Evolutionary conservation across 2,113 vertebrate species (phyloP).

Genomic region (Patagioenas fasciata): DNA sequence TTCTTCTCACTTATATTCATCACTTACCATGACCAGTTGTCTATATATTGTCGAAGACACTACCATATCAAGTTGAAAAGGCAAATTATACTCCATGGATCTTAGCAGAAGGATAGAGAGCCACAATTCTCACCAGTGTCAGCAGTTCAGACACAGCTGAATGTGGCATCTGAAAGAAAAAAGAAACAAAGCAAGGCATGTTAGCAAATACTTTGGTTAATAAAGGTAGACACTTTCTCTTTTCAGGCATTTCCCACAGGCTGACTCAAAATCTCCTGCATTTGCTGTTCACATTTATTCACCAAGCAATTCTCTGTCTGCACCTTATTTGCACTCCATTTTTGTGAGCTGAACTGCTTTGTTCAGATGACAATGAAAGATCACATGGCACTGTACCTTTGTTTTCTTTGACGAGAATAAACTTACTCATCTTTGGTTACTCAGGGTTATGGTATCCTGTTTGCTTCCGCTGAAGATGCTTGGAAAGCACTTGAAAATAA

Average conservation of each 20-base stretch:
- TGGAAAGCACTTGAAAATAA: not conserved
- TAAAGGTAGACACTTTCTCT: not conserved
- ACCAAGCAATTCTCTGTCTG: not conserved
- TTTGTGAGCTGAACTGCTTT: not conserved
- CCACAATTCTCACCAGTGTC: not conserved
- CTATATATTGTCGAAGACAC: slow-evolving; percentile 51
- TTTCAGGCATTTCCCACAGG: not conserved
- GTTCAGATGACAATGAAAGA: not conserved
- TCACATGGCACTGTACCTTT: not conserved
- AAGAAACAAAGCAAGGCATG: slow-evolving; percentile 3
- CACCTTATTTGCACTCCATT: not conserved
- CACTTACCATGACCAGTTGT: slow-evolving; percentile 32
- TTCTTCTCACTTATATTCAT: slow-evolving; percentile 57
- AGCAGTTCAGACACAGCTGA: not conserved
- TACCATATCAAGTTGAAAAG: slow-evolving; percentile 36
- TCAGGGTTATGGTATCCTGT: not conserved
- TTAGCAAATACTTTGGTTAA: not conserved
- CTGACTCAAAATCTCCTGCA: not conserved
- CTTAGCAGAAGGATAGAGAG: not conserved
- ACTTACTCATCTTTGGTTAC: not conserved
- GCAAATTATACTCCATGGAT: slow-evolving; percentile 32
- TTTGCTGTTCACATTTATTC: not conserved
- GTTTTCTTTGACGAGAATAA: not conserved
- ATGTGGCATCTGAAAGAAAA: not conserved
- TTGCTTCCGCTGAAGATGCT: not conserved